phyloP scores from a whole-genome alignment of 1,140 invertebrate genomes.

The Pygmarrhopalites habei region DNA sequence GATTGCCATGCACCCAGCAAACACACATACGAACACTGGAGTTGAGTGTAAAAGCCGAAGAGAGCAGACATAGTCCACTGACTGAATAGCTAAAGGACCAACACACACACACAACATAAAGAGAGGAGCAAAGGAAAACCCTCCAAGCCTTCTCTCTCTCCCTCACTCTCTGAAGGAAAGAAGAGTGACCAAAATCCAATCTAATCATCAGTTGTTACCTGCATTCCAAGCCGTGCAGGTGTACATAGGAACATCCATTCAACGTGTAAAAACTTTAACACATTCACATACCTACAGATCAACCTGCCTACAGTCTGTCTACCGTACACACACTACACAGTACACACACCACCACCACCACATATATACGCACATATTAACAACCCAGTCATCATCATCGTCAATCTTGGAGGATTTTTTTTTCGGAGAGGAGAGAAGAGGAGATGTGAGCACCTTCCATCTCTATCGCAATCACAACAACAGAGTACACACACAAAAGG shows the following conservation, averaged over 20 bases:
- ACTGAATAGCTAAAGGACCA: not conserved
- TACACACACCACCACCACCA: not conserved
- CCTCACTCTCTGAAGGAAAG: too few species aligned
- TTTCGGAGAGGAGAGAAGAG: too few species aligned
- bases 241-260: slow-evolving; percentile 12
- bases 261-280: slow-evolving; percentile 2
- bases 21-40: too few species aligned
- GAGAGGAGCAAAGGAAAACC: not conserved
- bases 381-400: not conserved
- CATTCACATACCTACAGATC: slow-evolving; percentile 1
- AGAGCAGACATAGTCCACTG: too few species aligned
- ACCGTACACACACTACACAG: too few species aligned
- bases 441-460: too few species aligned
- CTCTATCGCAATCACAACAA: too few species aligned
- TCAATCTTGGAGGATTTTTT: too few species aligned
- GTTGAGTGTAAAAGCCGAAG: too few species aligned
- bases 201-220: slow-evolving; percentile 27
- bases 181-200: slow-evolving; percentile 14
- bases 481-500: not conserved
- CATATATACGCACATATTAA: not conserved
- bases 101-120: not conserved
- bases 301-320: too few species aligned
- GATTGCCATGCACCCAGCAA: too few species aligned
- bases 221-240: slow-evolving; percentile 24
- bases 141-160: too few species aligned